Conservation (phyloP, 2,888 invertebrate genomes). For the Tipula confusa region DNA sequence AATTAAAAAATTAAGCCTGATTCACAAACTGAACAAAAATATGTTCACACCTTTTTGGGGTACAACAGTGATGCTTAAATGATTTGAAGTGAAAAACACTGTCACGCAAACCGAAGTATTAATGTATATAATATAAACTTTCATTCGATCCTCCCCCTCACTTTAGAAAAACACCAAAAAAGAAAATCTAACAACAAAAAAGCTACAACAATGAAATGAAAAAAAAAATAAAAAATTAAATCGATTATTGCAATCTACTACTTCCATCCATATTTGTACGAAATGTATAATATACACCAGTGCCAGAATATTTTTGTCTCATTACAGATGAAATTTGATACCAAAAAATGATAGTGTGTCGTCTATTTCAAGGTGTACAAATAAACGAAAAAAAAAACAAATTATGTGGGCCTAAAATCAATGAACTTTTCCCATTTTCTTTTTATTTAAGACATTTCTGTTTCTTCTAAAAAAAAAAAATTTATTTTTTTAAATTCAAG, state of each 20-base stretch:
- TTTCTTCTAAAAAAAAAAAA: too few relatives aligned
- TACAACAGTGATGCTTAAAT: too few relatives aligned
- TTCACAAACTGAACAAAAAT: too few relatives aligned
- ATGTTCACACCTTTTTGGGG: too few relatives aligned
- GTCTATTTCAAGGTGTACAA: neutral
- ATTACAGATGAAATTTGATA: neutral
- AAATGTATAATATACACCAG: neutral
- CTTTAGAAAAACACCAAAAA: neutral
- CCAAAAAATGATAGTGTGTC: neutral
- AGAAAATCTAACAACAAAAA: too few relatives aligned
- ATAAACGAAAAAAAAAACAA: neutral
- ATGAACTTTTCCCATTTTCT: neutral
- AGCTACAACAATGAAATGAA: too few relatives aligned
- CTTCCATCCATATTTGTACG: neutral
- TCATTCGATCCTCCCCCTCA: neutral
- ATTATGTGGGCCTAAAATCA: constrained; percentile 5
- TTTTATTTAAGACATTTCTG: neutral
- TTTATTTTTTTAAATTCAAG: neutral
- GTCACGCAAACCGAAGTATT: too few relatives aligned
- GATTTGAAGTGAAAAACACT: too few relatives aligned
- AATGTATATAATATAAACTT: neutral
- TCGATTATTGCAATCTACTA: neutral
- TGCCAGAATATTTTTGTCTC: neutral
- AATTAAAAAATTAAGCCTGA: too few relatives aligned
- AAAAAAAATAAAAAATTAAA: constrained; percentile 6